phyloP scores from a whole-genome alignment of 2,888 invertebrate genomes.

The Nephrotoma appendiculata region DNA sequence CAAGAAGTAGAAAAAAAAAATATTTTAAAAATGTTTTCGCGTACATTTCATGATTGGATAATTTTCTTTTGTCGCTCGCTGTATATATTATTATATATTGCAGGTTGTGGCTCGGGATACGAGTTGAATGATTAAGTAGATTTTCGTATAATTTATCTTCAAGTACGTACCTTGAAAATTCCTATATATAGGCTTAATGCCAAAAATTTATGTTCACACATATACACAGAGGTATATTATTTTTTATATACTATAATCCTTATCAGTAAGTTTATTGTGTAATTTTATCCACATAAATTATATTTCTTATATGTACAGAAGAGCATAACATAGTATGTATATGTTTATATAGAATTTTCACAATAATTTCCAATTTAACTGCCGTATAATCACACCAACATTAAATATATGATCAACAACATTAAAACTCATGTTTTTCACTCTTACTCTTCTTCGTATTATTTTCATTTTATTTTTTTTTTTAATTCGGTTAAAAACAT shows the following conservation, averaged over 20 bases:
- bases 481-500: background rate
- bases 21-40: background rate
- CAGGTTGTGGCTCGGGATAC: background rate
- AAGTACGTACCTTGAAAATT: background rate
- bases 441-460: background rate
- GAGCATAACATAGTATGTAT: background rate
- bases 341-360: background rate
- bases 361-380: background rate
- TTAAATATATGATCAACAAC: background rate
- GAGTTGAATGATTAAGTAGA: constrained; percentile 1
- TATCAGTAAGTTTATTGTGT: background rate
- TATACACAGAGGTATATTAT: background rate
- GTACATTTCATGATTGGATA: background rate
- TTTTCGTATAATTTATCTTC: background rate
- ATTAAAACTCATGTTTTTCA: background rate
- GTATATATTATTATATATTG: background rate
- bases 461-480: background rate
- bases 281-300: background rate
- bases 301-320: background rate
- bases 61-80: background rate
- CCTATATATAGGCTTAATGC: background rate
- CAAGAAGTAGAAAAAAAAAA: background rate
- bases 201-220: background rate
- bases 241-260: background rate
- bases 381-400: background rate